phyloP scores from a whole-genome alignment of 2,113 vertebrate genomes.

The Stegostoma tigrinum region DNA sequence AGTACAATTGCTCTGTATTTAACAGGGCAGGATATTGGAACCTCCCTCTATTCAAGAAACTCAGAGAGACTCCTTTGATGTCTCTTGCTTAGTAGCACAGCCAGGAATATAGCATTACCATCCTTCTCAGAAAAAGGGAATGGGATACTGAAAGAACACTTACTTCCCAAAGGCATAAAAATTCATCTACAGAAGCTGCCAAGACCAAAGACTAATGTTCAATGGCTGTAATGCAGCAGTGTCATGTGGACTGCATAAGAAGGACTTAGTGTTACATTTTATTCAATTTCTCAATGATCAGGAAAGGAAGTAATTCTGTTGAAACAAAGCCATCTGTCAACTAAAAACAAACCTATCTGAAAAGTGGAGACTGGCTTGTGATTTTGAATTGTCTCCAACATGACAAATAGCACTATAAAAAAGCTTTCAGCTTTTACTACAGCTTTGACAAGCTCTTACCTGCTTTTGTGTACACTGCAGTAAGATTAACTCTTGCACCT shows the following conservation, averaged over 20 bases:
- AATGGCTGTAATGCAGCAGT: neutral
- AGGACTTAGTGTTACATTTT: neutral
- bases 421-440: neutral
- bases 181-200: neutral
- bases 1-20: neutral
- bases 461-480: neutral
- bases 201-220: neutral
- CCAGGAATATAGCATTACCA: conserved; percentile 6
- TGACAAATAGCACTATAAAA: neutral
- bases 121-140: neutral
- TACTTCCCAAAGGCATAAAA: neutral
- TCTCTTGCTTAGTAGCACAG: neutral
- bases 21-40: neutral
- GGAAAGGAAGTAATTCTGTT: neutral
- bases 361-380: neutral
- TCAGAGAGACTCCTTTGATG: neutral
- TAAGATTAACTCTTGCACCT: neutral
- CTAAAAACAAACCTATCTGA: neutral
- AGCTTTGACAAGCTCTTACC: neutral
- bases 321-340: neutral
- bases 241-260: neutral
- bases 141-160: neutral
- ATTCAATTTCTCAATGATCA: neutral
- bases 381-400: neutral
- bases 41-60: neutral